phyloP scores from a whole-genome alignment of 1,140 invertebrate species.

The Andricus grossulariae region DNA sequence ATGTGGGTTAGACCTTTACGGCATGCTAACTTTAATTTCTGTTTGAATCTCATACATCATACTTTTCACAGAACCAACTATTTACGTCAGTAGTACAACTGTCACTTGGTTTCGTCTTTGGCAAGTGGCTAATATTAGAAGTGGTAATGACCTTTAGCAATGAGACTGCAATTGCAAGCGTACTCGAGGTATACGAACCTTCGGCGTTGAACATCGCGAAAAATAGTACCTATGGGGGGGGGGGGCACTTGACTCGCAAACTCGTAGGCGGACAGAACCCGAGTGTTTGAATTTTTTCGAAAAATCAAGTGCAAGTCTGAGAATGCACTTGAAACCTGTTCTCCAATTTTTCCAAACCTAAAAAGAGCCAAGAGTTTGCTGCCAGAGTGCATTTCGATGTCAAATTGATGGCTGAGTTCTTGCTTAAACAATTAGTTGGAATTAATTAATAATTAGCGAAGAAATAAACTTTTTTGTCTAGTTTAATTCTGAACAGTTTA shows the following conservation, averaged over 20 bases:
- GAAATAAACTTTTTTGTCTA: neutral
- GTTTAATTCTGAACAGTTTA: too few species aligned
- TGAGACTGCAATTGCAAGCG: constrained; percentile 15
- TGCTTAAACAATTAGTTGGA: neutral
- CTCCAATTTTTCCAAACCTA: neutral
- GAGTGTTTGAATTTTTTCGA: constrained; percentile 31
- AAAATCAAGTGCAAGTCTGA: constrained; percentile 48
- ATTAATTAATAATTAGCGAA: neutral
- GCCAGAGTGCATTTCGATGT: constrained; percentile 10
- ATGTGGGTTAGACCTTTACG: too few species aligned
- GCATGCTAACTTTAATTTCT: neutral
- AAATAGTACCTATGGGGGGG: too few species aligned
- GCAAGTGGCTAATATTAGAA: constrained; percentile 28
- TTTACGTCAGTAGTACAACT: neutral
- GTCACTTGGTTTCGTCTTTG: constrained; percentile 14
- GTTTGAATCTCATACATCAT: neutral
- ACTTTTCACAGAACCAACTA: neutral
- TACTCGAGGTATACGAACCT: constrained; percentile 24
- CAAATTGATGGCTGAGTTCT: neutral
- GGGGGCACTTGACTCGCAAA: constrained; percentile 37
- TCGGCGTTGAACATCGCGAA: neutral
- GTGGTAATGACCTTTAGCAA: constrained; percentile 26
- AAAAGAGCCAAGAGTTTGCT: neutral
- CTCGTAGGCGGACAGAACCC: constrained; percentile 45
- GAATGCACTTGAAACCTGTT: constrained; percentile 41